Percentiles rank a stretch among this genome's conserved stretches.
phyloP scores from a whole-genome alignment of 2,888 invertebrate species.

The Pterostichus niger region DNA sequence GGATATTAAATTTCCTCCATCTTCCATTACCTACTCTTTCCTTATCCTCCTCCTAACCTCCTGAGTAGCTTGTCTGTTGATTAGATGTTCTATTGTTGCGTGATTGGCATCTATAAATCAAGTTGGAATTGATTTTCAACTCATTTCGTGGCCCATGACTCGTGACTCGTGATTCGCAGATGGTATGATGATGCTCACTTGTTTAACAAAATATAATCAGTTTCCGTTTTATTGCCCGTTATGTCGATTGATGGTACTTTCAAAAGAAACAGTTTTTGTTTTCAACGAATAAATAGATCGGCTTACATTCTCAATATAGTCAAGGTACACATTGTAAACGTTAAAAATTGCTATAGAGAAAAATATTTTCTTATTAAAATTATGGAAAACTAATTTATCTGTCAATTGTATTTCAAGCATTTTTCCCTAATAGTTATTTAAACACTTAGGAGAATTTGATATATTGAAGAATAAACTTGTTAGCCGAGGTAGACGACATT shows the following conservation, averaged over 20 bases:
- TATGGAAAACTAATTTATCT: too few relatives aligned
- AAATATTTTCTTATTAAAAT: too few relatives aligned
- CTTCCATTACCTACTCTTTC: conserved; percentile 1
- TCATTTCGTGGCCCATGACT: conserved; percentile 13
- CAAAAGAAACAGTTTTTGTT: not conserved
- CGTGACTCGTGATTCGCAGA: conserved; percentile 44
- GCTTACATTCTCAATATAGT: too few relatives aligned
- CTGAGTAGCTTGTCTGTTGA: conserved; percentile 12
- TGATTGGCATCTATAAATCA: conserved; percentile 44
- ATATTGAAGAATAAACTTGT: too few relatives aligned
- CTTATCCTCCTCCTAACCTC: not conserved
- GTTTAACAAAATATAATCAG: conserved; percentile 38
- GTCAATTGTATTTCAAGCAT: too few relatives aligned
- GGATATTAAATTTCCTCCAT: conserved; percentile 49
- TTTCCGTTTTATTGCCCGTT: conserved; percentile 29
- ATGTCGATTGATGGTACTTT: not conserved
- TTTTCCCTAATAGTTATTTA: too few relatives aligned
- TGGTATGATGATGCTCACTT: conserved; percentile 6
- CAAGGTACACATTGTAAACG: too few relatives aligned
- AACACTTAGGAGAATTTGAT: too few relatives aligned
- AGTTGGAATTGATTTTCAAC: conserved; percentile 34
- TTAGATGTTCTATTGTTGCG: conserved; percentile 35
- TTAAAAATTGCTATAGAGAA: too few relatives aligned
- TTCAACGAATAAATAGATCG: too few relatives aligned
- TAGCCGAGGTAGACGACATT: too few relatives aligned